Base-by-base conservation (phyloP, 1,140 invertebrate species). In the Dinoponera quadriceps region DNA sequence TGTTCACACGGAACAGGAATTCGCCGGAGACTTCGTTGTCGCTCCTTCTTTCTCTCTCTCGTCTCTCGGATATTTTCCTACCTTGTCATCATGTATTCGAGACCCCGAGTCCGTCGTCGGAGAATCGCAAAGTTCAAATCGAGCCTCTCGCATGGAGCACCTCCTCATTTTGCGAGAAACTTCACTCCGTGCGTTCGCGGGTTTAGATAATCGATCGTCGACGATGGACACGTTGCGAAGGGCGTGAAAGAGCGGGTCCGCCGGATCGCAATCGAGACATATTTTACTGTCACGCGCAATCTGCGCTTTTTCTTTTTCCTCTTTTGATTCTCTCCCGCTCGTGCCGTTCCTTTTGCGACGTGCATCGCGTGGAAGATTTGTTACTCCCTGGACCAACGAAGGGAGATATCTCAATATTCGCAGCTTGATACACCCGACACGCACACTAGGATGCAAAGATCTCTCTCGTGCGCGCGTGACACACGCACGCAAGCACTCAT, bases 1-100 rank as follows among this genome's bases (percentile, higher is more conserved):
- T 88, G 90, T 92, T 91, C 88, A 85, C 91, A 91, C 90, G 88
- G 86, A 90, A 90, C 86, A 78, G 84, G 86, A 91, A 91, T 91
- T 87, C 82, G 82, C 83, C 33, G 33, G 81, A 72, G 71, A 83
- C 83, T 77, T 71, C 55, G 80, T 88, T 85, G 77, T 73, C 25
- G 72, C 49, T 20, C 54, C n/a, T 22, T 20, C 20, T 9, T 22
- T 20, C 5, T n/a, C 54, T 22, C n/a, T 55, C 20, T 5, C n/a
- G 1, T 20, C 20, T 55, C 54, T 20, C 54, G 54, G 54, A 9
- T 59, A 59, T 1, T n/a, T 72, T 38, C 0, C 20, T 25, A 54
- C 38, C 14, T 4, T 7, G 3, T 22, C 18, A 27, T 4, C 25
- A 22, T 25, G 27, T 69, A 71, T 9, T 60, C 22, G 20, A 44